phyloP scores from a whole-genome alignment of 1,140 invertebrate species.

The Drosophila fuyamai region DNA sequence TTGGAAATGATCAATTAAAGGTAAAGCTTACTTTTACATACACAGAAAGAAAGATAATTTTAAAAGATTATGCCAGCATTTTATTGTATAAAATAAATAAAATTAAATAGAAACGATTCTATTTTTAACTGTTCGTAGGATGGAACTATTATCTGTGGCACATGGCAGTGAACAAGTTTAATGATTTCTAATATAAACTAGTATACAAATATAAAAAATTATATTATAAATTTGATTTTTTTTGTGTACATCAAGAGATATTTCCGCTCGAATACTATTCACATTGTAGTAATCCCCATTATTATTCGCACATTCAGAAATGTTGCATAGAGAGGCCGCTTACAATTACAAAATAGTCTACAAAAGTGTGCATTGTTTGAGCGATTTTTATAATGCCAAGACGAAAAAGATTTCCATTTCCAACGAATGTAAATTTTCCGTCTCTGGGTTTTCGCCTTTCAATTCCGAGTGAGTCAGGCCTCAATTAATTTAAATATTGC shows the following conservation, averaged over 20 bases:
- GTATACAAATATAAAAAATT: too few species aligned
- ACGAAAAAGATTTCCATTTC: slow-evolving; percentile 29
- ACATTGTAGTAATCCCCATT: neutral
- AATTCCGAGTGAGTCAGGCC: slow-evolving; percentile 24
- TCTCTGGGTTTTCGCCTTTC: slow-evolving; percentile 18
- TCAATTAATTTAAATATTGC: slow-evolving; percentile 44
- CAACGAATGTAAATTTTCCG: slow-evolving; percentile 38
- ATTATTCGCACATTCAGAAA: slow-evolving; percentile 2
- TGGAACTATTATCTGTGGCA: too few species aligned
- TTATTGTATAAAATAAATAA: too few species aligned
- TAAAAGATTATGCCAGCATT: too few species aligned
- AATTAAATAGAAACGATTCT: too few species aligned
- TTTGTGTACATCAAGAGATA: neutral
- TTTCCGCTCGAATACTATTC: slow-evolving; percentile 9
- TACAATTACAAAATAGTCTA: slow-evolving; percentile 16
- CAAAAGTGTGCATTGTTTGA: slow-evolving; percentile 29
- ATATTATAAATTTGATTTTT: too few species aligned
- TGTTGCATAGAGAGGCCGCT: neutral
- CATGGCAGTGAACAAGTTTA: too few species aligned
- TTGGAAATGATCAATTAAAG: slow-evolving; percentile 10
- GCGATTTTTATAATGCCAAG: slow-evolving; percentile 22
- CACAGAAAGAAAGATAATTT: neutral
- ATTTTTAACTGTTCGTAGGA: too few species aligned
- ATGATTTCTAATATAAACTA: too few species aligned
- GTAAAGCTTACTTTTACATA: slow-evolving; percentile 13